Evolutionary conservation across 2,797 vertebrate species (phyloP), one percentile per base, ranked within the genome.

Genomic region (Phalanger gymnotis): DNA sequence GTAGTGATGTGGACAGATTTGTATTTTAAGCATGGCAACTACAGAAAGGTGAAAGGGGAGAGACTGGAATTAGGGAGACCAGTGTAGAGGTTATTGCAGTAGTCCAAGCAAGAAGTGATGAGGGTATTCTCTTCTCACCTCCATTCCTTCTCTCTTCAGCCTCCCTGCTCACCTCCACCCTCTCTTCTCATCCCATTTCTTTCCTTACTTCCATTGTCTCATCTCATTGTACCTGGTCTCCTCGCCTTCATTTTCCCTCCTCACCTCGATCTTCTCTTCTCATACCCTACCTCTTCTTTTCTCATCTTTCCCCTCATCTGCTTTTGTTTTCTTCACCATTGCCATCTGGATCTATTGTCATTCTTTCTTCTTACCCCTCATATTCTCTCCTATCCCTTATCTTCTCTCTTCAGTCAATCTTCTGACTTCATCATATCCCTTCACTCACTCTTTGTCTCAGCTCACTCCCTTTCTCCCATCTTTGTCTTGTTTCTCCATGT

Each of bases 121-220:
- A 73, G 61, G 34, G 10, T 73, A 14, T 16, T 14, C 30, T 16
- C 34, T 6, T 66, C 55, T 47, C 56, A n/a, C 28, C 40, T 53
- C 5, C 40, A 53, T 5, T 12, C 40, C 53, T 25, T 92, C n/a
- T 90, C 91, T 81, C 4, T 22, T 27, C 25, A 0, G 31, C n/a
- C 73, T 7, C 96, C 90, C 92, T 96, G 66, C 61, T 90, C 40
- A 87, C 54, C 14, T 31, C 12, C n/a, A 53, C n/a, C n/a, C 27
- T 54, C 58, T 95, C 92, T 55, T 56, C 94, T 92, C 95, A 25
- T 91, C 91, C 81, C 34, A 92, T 92, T 95, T 89, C 92, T 73
- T 91, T 95, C 95, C 81, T 52, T 54, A 73, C 53, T 25, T 28
- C 40, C 90, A 66, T 0, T 54, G 55, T 56, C 55, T 56, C 55